Conservation (phyloP, 2,113 vertebrate genomes). For the Chaenogobius annularis region DNA sequence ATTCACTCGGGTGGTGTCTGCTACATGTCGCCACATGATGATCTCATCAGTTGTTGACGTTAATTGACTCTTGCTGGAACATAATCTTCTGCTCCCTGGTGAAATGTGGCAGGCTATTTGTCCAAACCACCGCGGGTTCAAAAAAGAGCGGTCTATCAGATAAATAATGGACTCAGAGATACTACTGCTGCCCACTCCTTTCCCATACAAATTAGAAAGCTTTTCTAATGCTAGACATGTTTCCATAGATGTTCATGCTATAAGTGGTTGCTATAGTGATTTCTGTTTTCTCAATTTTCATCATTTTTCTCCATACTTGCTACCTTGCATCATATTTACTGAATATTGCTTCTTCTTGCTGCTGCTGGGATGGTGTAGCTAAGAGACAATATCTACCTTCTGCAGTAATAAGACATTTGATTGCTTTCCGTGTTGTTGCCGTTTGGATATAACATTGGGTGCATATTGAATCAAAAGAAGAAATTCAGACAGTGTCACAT, state of each 20-base stretch:
- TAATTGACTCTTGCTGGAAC: not conserved
- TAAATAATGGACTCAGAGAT: constrained; percentile 6
- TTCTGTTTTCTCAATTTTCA: not conserved
- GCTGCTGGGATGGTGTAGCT: not conserved
- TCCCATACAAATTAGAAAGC: not conserved
- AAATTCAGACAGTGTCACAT: not conserved
- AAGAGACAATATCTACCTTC: not conserved
- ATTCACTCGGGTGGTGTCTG: not conserved
- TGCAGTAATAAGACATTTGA: not conserved
- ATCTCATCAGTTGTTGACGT: constrained; percentile 3
- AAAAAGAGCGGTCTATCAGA: not conserved
- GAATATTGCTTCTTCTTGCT: not conserved
- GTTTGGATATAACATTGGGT: not conserved
- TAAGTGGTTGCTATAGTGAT: not conserved
- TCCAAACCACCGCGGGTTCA: constrained; percentile 15
- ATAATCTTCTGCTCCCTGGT: not conserved
- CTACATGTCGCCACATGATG: not conserved
- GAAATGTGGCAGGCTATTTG: constrained; percentile 17
- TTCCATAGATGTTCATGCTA: not conserved
- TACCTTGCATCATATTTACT: not conserved
- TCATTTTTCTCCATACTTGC: not conserved
- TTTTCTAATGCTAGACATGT: not conserved
- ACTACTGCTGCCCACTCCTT: not conserved
- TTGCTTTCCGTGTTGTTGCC: not conserved
- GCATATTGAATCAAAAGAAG: not conserved